Evolutionary conservation across 2,888 invertebrate species (phyloP), one percentile per base, ranked within the genome.

Genomic region (Cataglyphis albicans): DNA sequence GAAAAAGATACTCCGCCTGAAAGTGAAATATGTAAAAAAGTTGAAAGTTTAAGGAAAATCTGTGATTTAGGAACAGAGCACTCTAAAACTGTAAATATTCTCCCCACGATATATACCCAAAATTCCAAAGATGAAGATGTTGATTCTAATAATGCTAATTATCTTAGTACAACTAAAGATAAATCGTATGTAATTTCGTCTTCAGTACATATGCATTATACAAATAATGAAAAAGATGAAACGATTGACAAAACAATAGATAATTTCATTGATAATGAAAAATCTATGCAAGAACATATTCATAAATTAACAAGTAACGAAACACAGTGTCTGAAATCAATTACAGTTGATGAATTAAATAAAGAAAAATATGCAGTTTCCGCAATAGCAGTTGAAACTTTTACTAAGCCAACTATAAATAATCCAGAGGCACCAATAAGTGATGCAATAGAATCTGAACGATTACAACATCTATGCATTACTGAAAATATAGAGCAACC

Each of bases 51-150:
- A 41, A 85, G 80, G 73, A 87, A 88, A 82, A 84, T 83, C 85
- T 88, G 89, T 89, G 89, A 89, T 89, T 82, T 83, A 85, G 84
- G 78, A 83, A 65, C 84, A 78, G 82, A 89, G 84, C 68, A 63
- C 65, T 70, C 84, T 64, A 78, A 59, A 85, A 57, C 72, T 84
- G 82, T 87, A 88, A 85, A 86, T 85, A 89, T 44, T 89, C 73
- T 48, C 86, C 64, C 25, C 25, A 44, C 70, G 55, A 76, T 76
- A 78, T 82, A 64, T 81, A 63, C 81, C 35, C 83, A 73, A 67
- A 76, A 85, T 82, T 86, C 84, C 73, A 89, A 87, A 83, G 84
- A 90, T 74, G 74, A 84, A 61, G 25, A 73, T 75, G 70, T 81
- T 83, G 87, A 59, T 68, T 82, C 64, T 76, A 85, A 84, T 82